These are phyloP conservation scores for Notarius lentiginosus DNA, from an alignment of 2,113 vertebrate species.

Conservation along the genomic window DNA sequence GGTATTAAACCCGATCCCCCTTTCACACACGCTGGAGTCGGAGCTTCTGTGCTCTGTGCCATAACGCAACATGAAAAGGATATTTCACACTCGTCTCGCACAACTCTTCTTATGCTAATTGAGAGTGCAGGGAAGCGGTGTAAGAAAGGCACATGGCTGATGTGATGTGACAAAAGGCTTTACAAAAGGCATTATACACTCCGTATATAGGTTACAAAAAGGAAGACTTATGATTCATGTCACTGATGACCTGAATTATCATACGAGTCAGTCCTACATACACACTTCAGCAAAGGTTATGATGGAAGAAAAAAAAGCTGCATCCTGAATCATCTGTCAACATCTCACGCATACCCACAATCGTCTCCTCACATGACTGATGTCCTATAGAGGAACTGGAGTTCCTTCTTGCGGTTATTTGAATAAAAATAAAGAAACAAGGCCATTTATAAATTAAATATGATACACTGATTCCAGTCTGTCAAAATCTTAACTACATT, in stretches of 20 bases:
- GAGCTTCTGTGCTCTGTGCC: conserved; percentile 28
- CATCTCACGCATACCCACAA: not conserved
- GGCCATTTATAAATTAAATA: not conserved
- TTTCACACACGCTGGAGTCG: conserved; percentile 13
- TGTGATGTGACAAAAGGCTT: conserved; percentile 36
- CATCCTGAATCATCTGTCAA: not conserved
- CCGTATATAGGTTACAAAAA: conserved; percentile 10
- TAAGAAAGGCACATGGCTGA: conserved; percentile 39
- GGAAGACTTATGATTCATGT: conserved; percentile 29
- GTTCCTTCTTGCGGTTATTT: not conserved
- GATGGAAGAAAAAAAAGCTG: not conserved
- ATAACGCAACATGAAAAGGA: conserved; percentile 49
- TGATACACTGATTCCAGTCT: not conserved
- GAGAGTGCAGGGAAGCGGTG: not conserved
- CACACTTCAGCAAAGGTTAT: not conserved
- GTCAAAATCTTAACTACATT: not conserved
- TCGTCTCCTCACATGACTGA: too few species aligned
- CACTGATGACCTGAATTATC: conserved; percentile 10
- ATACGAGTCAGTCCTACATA: not conserved
- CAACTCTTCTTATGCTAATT: conserved; percentile 49
- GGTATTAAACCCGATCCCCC: not conserved
- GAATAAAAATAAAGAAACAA: not conserved
- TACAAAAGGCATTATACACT: conserved; percentile 24
- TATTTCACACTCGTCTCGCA: conserved; percentile 49
- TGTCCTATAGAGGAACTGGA: not conserved